Base-by-base conservation (phyloP, 2,797 vertebrate genomes). In the Arctocebus calabarensis region DNA sequence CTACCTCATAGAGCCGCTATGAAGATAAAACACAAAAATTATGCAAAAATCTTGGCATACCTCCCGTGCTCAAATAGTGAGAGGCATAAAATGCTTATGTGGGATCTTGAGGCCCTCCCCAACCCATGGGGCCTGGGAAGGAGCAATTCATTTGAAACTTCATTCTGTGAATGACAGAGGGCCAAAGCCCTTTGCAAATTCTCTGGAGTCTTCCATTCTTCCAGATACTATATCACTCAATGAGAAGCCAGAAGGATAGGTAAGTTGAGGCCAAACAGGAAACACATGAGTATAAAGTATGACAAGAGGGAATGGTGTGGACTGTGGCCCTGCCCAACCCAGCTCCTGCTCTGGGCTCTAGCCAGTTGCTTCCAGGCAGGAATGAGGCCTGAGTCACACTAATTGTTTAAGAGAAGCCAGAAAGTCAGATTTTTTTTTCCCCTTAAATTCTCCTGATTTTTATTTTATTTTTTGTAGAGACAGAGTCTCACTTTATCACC, bases 381-480 rank as follows among this genome's bases (percentile, higher is more conserved):
- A 73, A 40, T 40, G 17, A 59, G 64, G 7, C 19, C 22, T 86
- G 37, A 52, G 8, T 14, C 27, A 90, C 3, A 22, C 43, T 52
- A 62, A 20, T 45, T 87, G 62, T 62, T 90, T n/a, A 91, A 92
- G 27, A 85, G 73, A 95, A 97, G 20, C 9, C 43, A 81, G 84
- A 81, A 77, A 88, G 73, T 20, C 43, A 88, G 34, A 84, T 40
- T 78, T 23, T 20, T 0, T 17, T 19, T 7, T 1, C 7, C 7
- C 3, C 7, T 61, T 82, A 62, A 83, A 66, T 79, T 77, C 52
- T 88, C 61, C 48, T 84, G 74, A 85, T 70, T 77, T 83, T 83
- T 43, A 13, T 52, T 52, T 52, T 16, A 52, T 16, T 52, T 14
- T 52, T 52, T 52, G 48, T 52, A 52, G 48, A 16, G 48, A 52